Percentiles rank a stretch among this genome's conserved stretches.
Conservation (phyloP, 2,113 vertebrate genomes). For the Microtus richardsoni region DNA sequence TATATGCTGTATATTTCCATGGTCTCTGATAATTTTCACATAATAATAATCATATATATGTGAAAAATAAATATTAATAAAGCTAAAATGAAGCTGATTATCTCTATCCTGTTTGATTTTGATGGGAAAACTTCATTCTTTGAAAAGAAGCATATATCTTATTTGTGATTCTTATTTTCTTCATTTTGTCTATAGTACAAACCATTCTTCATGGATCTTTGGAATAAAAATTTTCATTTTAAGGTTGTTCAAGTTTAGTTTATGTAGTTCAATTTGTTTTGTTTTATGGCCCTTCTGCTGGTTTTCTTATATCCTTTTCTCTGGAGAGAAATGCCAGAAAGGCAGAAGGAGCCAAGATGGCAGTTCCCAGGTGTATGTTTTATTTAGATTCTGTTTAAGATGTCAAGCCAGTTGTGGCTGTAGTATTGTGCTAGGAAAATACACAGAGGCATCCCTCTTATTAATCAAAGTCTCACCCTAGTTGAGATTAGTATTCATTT, state of each 20-base stretch:
- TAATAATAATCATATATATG: neutral
- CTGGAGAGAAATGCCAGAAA: neutral
- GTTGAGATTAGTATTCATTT: neutral
- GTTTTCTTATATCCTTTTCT: neutral
- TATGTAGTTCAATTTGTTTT: neutral
- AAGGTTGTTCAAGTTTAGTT: neutral
- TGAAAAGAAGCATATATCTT: neutral
- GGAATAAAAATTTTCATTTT: slow-evolving; percentile 31
- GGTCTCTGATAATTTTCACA: neutral
- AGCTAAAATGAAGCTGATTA: neutral
- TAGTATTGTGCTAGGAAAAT: neutral
- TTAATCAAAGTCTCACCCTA: neutral
- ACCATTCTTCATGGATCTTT: neutral
- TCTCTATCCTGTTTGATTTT: slow-evolving; percentile 12
- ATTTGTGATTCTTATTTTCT: neutral
- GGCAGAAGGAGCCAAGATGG: neutral
- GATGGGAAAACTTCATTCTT: neutral
- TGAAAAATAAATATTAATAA: neutral
- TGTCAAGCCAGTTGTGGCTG: neutral
- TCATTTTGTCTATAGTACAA: neutral
- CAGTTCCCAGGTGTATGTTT: neutral
- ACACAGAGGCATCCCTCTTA: neutral
- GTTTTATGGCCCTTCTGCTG: neutral
- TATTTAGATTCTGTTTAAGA: neutral
- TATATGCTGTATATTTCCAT: too few species aligned